Evolutionary conservation across 2,113 vertebrate genomes (phyloP).

Genomic region (Dasyurus viverrinus): DNA sequence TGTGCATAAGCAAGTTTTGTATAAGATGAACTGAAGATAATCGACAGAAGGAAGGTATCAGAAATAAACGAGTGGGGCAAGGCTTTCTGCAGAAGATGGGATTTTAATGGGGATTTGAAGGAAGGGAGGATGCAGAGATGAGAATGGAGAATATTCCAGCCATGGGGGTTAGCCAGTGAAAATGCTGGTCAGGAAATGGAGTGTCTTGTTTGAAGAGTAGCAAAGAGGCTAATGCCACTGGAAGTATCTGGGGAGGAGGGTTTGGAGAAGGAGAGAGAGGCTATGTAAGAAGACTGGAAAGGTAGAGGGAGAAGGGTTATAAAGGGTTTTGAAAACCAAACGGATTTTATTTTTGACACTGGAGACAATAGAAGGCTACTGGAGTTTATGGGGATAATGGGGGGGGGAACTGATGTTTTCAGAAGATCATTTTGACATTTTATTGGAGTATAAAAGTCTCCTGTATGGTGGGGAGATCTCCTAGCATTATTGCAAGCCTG

Average conservation of each 20-base stretch:
- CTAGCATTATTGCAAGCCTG: not conserved
- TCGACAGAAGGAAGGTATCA: not conserved
- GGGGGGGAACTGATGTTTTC: not conserved
- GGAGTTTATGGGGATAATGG: not conserved
- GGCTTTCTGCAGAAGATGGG: not conserved
- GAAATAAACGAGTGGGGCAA: not conserved
- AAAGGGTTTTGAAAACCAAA: not conserved
- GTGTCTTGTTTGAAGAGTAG: not conserved
- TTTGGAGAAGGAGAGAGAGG: not conserved
- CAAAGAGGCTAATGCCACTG: not conserved
- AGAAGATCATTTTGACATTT: not conserved
- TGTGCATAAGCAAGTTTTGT: not conserved
- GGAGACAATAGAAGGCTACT: not conserved
- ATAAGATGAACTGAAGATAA: not conserved
- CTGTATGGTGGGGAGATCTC: not conserved
- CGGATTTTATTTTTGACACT: not conserved
- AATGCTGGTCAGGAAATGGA: not conserved
- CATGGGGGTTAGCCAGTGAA: not conserved
- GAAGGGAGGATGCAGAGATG: not conserved
- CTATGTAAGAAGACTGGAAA: not conserved
- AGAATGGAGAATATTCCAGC: not conserved
- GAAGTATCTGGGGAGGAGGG: not conserved
- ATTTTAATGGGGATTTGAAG: not conserved
- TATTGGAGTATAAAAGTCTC: not conserved
- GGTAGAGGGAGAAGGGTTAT: not conserved